A percentile compares a stretch with the other conserved stretches of the same genome.
Evolutionary conservation across 2,888 invertebrate genomes (phyloP).

Genomic region (Dasysyrphus tricinctus): DNA sequence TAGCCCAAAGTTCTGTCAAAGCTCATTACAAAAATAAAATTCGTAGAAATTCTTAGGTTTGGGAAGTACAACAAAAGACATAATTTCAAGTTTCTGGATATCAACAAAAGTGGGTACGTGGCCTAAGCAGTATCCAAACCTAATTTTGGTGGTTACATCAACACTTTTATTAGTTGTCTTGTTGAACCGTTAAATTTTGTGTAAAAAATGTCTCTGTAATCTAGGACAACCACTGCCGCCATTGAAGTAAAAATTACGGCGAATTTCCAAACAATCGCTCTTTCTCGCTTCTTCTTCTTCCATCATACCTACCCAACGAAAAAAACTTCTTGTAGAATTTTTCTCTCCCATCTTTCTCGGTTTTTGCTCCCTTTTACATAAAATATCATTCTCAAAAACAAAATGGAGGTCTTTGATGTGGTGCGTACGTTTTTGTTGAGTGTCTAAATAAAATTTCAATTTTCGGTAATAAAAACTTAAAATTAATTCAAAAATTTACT

Average conservation of each 20-base stretch:
- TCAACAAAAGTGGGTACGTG: no score
- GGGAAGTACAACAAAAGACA: no score
- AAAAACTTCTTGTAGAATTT: slow-evolving; percentile 58
- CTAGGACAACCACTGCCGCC: slow-evolving; percentile 26
- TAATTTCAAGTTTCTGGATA: no score
- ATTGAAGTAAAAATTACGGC: slow-evolving; percentile 51
- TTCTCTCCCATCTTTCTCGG: slow-evolving; percentile 68
- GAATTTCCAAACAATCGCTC: slow-evolving; percentile 58
- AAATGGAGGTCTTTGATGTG: slow-evolving; percentile 84
- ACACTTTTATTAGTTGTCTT: neutral
- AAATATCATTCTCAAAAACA: slow-evolving; percentile 80
- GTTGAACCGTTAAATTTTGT: neutral
- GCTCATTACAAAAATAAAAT: no score
- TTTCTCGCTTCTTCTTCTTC: slow-evolving; percentile 34
- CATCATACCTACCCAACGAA: slow-evolving; percentile 14
- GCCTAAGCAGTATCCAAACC: no score
- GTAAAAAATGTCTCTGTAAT: slow-evolving; percentile 10
- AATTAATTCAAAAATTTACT: slow-evolving; percentile 78
- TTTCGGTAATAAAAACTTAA: slow-evolving; percentile 81
- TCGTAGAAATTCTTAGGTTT: no score
- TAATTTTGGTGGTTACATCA: no score
- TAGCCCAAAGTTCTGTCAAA: no score
- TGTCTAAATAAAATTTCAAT: slow-evolving; percentile 81
- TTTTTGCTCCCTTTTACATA: slow-evolving; percentile 75
- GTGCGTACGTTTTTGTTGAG: slow-evolving; percentile 83